These are phyloP conservation scores for Phrynosoma blainvillii DNA, from an alignment of 2,113 vertebrate species.

Conservation along the genomic window DNA sequence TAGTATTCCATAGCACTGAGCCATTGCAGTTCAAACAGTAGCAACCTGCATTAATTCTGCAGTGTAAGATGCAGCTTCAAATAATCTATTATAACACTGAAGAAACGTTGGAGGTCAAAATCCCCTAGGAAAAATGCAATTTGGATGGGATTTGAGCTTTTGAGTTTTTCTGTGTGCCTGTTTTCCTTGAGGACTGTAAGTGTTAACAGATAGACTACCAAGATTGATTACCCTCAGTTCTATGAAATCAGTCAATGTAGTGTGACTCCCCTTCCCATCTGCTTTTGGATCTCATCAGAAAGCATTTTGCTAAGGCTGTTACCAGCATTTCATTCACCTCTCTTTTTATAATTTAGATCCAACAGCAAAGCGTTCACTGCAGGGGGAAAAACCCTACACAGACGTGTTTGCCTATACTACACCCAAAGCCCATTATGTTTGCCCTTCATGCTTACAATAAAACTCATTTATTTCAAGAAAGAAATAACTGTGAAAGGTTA, in stretches of 20 bases:
- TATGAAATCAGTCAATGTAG: neutral
- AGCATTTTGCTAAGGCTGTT: slow-evolving; percentile 28
- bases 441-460: slow-evolving; percentile 58
- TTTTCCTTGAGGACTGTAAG: neutral
- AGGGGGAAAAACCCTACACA: slow-evolving; percentile 11
- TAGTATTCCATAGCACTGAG: too few species aligned
- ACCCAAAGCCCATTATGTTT: slow-evolving; percentile 57
- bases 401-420: slow-evolving; percentile 41
- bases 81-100: neutral
- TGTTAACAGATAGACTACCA: neutral
- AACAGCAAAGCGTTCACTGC: slow-evolving; percentile 19
- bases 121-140: neutral
- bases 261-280: slow-evolving; percentile 16
- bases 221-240: neutral
- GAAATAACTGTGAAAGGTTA: slow-evolving; percentile 31
- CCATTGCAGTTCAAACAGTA: too few species aligned
- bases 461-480: slow-evolving; percentile 60
- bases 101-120: neutral
- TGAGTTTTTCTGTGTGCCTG: neutral
- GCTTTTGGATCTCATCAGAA: slow-evolving; percentile 27
- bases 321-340: slow-evolving; percentile 26
- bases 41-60: too few species aligned
- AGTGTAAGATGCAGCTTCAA: too few species aligned
- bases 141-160: neutral
- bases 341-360: slow-evolving; percentile 37